These are phyloP conservation scores for Centruroides sculpturatus DNA, from an alignment of 1,140 invertebrate species.

Conservation along the genomic window DNA sequence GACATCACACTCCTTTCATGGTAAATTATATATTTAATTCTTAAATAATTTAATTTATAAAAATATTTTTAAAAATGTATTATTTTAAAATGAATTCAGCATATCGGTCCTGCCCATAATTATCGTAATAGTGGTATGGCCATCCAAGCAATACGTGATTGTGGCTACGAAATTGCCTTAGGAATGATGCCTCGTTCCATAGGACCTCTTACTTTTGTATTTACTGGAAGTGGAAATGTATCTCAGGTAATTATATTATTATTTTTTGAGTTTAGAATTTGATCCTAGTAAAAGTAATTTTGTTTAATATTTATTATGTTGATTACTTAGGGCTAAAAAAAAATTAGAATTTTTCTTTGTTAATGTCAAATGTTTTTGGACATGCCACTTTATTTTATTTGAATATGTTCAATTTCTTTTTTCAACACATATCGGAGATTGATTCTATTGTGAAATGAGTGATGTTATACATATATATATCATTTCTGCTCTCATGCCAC, in stretches of 20 bases:
- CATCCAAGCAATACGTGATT: slow-evolving; percentile 87
- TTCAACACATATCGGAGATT: no score
- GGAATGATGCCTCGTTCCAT: slow-evolving; percentile 97
- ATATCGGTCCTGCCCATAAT: slow-evolving; percentile 96
- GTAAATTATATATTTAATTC: slow-evolving; percentile 34
- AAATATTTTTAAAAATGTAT: neutral
- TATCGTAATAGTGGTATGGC: slow-evolving; percentile 97
- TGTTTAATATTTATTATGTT: no score
- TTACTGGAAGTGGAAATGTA: slow-evolving; percentile 78
- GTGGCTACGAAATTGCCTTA: slow-evolving; percentile 93
- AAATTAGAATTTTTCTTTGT: no score
- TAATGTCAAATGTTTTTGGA: no score
- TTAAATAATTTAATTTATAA: neutral
- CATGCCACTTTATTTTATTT: no score
- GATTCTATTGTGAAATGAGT: no score
- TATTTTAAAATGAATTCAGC: slow-evolving; percentile 38
- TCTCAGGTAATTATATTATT: slow-evolving; percentile 32
- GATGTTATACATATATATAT: no score
- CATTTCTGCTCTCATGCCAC: no score
- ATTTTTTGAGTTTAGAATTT: no score
- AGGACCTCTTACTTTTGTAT: slow-evolving; percentile 93
- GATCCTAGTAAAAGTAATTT: no score
- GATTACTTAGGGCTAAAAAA: no score
- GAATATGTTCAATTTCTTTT: no score
- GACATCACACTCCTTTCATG: slow-evolving; percentile 99